phyloP scores from a whole-genome alignment of 2,113 vertebrate genomes.

The Paramisgurnus dabryanus region DNA sequence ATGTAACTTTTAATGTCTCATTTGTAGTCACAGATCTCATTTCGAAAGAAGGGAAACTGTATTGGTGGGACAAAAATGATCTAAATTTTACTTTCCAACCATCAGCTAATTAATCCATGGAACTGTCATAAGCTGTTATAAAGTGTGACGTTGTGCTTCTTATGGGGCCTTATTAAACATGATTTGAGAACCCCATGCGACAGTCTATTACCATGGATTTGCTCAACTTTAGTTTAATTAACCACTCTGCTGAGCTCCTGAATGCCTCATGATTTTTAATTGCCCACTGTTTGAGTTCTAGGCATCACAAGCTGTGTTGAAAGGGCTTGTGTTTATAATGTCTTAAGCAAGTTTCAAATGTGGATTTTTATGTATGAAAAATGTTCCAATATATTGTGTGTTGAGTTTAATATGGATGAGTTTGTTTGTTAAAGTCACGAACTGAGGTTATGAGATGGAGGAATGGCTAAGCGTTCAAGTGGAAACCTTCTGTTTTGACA shows the following conservation, averaged over 20 bases:
- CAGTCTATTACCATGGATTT: slow-evolving; percentile 47
- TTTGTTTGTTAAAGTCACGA: slow-evolving; percentile 9
- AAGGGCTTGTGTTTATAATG: neutral
- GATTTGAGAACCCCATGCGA: slow-evolving; percentile 37
- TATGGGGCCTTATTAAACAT: slow-evolving; percentile 41
- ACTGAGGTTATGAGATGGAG: neutral
- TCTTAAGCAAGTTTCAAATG: neutral
- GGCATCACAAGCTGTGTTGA: neutral
- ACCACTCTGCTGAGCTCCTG: slow-evolving; percentile 37
- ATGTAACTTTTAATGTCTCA: neutral
- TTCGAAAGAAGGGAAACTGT: neutral
- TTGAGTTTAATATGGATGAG: neutral
- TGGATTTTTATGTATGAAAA: neutral
- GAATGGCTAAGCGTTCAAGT: neutral
- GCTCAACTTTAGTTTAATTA: slow-evolving; percentile 59
- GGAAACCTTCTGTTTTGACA: slow-evolving; percentile 48
- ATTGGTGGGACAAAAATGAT: neutral
- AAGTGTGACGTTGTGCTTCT: slow-evolving; percentile 22
- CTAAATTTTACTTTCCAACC: neutral
- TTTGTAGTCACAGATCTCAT: neutral
- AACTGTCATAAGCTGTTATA: neutral
- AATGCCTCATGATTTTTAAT: slow-evolving; percentile 44
- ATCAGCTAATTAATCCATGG: slow-evolving; percentile 6
- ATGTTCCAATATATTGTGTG: neutral
- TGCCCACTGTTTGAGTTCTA: slow-evolving; percentile 31